Base-by-base conservation (phyloP, 2,888 invertebrate species). In the Eucera pruinosa region DNA sequence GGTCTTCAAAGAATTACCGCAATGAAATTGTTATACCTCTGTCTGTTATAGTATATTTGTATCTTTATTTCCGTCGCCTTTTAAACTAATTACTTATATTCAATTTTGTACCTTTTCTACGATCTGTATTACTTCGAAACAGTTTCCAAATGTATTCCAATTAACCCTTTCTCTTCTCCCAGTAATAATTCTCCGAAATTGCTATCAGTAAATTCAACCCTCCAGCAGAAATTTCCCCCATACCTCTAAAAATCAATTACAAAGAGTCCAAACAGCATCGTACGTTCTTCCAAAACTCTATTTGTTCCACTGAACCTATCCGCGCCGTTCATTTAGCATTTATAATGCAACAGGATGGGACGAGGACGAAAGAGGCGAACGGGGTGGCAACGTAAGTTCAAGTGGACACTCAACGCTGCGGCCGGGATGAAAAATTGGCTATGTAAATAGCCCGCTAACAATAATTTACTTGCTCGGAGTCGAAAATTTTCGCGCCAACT, bases 391-490 rank as follows among this genome's bases (percentile, higher is more conserved):
- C 15, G 43, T 18, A 57, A 50, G 55, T 60, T 61, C 15, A 41
- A 68, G 47, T 54, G 64, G 20, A 48, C 39, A 47, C 11, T 15
- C 1, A 30, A 20, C n/a, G 36, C 45, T 30, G 39, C n/a, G 39
- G 7, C n/a, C 11, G 2, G 27, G 7, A 25, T 48, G 73, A 62
- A 71, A 62, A 74, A 74, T 74, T 62, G 43, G 48, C 62, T 23
- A 3, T 33, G 41, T 36, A 64, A 74, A 73, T 33, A 41, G 39
- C 20, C 13, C 48, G 41, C 50, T 18, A 50, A 65, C 57, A 30
- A 71, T 66, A 57, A 71, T 71, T 71, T 50, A 66, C 41, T 33
- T 30, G 41, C 33, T n/a, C n/a, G 2, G 52, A n/a, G 27, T 5
- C 18, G 25, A 61, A 36, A 61, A 61, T 48, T 36, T 48, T 57